These are phyloP conservation scores for Lasius platythorax DNA, from an alignment of 2,888 invertebrate species.

Conservation along the genomic window DNA sequence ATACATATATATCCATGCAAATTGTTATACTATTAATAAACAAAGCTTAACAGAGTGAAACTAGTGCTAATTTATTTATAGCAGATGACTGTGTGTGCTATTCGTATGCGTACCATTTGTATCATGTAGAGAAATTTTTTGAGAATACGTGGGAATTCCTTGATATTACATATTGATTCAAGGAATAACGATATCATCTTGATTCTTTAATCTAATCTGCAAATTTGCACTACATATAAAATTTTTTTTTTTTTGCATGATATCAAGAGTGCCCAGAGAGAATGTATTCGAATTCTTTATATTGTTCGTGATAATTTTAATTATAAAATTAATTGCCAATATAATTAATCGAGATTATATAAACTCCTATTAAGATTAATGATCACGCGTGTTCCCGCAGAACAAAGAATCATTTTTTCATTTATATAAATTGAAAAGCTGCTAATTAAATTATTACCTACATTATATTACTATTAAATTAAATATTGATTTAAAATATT, in stretches of 20 bases:
- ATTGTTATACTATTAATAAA: neutral
- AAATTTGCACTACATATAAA: neutral
- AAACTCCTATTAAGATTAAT: neutral
- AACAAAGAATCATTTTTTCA: neutral
- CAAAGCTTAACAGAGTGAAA: neutral
- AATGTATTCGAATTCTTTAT: neutral
- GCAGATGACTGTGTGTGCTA: neutral
- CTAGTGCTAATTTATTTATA: constrained; percentile 12
- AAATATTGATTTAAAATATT: neutral
- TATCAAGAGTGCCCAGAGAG: neutral
- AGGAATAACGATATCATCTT: constrained; percentile 18
- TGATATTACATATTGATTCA: neutral
- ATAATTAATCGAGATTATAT: neutral
- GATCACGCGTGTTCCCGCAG: neutral
- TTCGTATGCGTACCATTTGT: neutral
- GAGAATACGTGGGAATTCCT: neutral
- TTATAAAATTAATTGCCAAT: neutral
- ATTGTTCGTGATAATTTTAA: neutral
- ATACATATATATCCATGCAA: neutral
- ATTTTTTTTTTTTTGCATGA: neutral
- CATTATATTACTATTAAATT: neutral
- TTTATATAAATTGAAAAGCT: neutral
- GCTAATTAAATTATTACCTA: neutral
- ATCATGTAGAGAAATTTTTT: constrained; percentile 1
- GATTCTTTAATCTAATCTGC: constrained; percentile 35